These are phyloP conservation scores for Tautogolabrus adspersus DNA, from an alignment of 2,113 vertebrate species.

Conservation along the genomic window DNA sequence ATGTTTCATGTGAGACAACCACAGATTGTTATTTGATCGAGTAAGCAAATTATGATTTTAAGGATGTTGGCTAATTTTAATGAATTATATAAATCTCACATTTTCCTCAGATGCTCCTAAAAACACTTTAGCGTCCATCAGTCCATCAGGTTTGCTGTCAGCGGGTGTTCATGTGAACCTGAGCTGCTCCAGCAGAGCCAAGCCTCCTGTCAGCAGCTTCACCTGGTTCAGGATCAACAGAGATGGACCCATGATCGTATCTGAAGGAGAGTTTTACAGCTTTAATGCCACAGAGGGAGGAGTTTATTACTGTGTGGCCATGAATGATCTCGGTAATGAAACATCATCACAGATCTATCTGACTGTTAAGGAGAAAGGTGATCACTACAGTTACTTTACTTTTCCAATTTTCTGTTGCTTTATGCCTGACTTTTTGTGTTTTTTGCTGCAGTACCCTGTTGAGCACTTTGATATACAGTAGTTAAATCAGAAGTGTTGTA, in stretches of 20 bases:
- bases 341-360: neutral
- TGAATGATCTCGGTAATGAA: conserved; percentile 11
- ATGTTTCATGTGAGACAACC: conserved; percentile 51
- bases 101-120: conserved; percentile 35
- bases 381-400: too few species aligned
- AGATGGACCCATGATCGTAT: neutral
- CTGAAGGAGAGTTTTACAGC: conserved; percentile 26
- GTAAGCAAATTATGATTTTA: neutral
- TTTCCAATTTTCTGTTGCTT: too few species aligned
- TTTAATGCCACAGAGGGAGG: conserved; percentile 1
- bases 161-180: conserved; percentile 51
- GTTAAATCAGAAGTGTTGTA: too few species aligned
- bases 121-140: conserved; percentile 14
- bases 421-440: too few species aligned
- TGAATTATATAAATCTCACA: neutral
- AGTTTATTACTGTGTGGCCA: conserved; percentile 40
- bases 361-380: neutral
- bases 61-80: neutral
- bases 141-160: conserved; percentile 3
- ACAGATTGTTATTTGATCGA: conserved; percentile 4
- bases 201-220: conserved; percentile 54
- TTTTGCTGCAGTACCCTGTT: too few species aligned
- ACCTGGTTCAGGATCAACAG: conserved; percentile 51
- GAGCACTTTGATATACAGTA: too few species aligned
- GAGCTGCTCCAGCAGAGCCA: conserved; percentile 66